Conservation (phyloP, 2,888 invertebrate species). For the Melinopterus prodromus region DNA sequence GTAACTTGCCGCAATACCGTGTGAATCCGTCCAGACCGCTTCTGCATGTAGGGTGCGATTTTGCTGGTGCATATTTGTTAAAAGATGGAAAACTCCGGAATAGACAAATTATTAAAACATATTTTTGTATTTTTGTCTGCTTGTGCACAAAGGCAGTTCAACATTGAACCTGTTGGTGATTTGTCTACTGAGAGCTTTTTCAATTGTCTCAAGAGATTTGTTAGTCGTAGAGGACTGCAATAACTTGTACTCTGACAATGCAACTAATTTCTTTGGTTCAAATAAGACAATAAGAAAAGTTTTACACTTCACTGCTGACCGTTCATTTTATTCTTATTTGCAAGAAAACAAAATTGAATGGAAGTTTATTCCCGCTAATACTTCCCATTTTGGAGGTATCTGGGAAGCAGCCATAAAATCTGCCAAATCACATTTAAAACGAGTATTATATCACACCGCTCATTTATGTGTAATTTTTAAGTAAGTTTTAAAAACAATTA, state of each 20-base stretch:
- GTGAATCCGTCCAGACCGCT: slow-evolving; percentile 5
- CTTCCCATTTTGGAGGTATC: slow-evolving; percentile 7
- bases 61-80: neutral
- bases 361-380: slow-evolving; percentile 38
- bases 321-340: neutral
- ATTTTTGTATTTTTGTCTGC: slow-evolving; percentile 15
- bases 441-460: neutral
- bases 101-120: neutral
- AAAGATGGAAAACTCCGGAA: slow-evolving; percentile 12
- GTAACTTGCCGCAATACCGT: slow-evolving; percentile 18
- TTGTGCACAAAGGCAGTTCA: slow-evolving; percentile 5
- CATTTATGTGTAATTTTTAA: no score
- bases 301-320: neutral
- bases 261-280: slow-evolving; percentile 9
- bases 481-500: no score
- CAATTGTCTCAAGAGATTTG: neutral
- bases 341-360: slow-evolving; percentile 40
- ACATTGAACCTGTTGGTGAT: neutral
- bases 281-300: neutral
- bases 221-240: neutral
- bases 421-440: neutral
- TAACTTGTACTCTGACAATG: slow-evolving; percentile 7
- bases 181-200: neutral
- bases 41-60: slow-evolving; percentile 6
- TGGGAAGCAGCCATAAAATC: slow-evolving; percentile 11